phyloP scores from a whole-genome alignment of 2,113 vertebrate genomes.

The Pomatorhinus ruficollis region DNA sequence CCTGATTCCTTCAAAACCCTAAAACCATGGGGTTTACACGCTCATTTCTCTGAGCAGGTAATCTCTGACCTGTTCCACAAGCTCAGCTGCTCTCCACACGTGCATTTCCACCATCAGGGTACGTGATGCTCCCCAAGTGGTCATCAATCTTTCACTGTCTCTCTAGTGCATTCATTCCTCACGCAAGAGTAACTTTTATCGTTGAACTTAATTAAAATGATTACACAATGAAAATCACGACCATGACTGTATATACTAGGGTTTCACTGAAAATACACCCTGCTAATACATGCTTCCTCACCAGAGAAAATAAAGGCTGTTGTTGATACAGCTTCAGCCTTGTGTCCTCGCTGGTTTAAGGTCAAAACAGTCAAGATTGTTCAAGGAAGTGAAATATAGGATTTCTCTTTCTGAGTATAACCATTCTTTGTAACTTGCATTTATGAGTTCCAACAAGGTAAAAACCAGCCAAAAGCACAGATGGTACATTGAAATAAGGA shows the following conservation, averaged over 20 bases:
- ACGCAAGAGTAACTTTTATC: constrained; percentile 73
- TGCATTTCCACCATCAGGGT: constrained; percentile 21
- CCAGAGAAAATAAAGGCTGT: neutral
- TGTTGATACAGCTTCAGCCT: neutral
- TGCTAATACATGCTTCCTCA: neutral
- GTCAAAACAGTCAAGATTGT: neutral
- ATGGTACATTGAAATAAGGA: constrained; percentile 52
- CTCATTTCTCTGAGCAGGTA: neutral
- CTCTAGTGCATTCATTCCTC: constrained; percentile 53
- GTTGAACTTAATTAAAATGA: constrained; percentile 75
- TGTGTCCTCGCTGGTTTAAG: neutral
- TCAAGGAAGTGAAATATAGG: neutral
- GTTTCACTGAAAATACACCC: constrained; percentile 11
- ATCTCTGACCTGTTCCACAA: neutral
- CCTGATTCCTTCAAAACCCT: neutral
- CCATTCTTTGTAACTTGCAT: neutral
- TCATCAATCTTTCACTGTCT: constrained; percentile 58
- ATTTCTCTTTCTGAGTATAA: neutral
- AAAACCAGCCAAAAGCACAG: constrained; percentile 52
- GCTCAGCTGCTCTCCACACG: neutral
- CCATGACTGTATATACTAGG: constrained; percentile 36
- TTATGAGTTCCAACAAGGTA: constrained; percentile 31
- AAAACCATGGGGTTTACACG: neutral
- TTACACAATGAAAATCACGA: constrained; percentile 67
- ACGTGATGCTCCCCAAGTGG: neutral